A percentile compares a stretch with the other conserved stretches of the same genome.
phyloP scores from a whole-genome alignment of 30 jellyfish, hydroid and myxozoan species.

The Pseudorhiza aurosa region DNA sequence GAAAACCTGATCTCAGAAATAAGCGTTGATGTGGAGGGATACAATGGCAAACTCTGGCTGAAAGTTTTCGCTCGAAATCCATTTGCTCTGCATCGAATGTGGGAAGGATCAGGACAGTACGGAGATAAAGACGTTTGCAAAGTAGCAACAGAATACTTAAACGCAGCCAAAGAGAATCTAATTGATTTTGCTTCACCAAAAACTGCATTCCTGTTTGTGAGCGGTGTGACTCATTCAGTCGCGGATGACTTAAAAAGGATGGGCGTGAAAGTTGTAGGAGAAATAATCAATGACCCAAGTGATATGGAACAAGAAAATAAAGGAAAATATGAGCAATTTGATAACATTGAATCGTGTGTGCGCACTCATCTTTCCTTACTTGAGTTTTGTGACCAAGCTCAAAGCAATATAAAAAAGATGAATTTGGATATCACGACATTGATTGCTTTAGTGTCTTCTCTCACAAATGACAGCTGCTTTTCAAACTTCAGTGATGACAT shows the following conservation, averaged over 20 bases:
- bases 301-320: conserved; percentile 1
- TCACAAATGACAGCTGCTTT: conserved; percentile 72
- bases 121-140: conserved; percentile 79
- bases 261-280: conserved; percentile 62
- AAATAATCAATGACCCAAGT: conserved; percentile 71
- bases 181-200: conserved; percentile 56
- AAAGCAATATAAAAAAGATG: conserved; percentile 37
- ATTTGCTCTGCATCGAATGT: conserved; percentile 63
- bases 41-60: conserved; percentile 74
- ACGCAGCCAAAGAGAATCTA: conserved; percentile 60
- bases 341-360: not conserved
- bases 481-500: conserved; percentile 60
- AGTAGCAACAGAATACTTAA: conserved; percentile 56
- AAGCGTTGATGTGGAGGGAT: conserved; percentile 80
- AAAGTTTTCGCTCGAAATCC: conserved; percentile 91
- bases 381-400: not conserved
- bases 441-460: conserved; percentile 80
- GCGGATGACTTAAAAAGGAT: conserved; percentile 54
- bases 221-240: conserved; percentile 78
- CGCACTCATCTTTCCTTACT: not conserved
- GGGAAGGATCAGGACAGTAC: conserved; percentile 91
- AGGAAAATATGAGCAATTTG: not conserved
- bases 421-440: conserved; percentile 84
- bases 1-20: conserved; percentile 14
- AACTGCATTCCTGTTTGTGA: conserved; percentile 62